Base-by-base conservation (phyloP, 2,113 vertebrate species). In the Antigone vipio region DNA sequence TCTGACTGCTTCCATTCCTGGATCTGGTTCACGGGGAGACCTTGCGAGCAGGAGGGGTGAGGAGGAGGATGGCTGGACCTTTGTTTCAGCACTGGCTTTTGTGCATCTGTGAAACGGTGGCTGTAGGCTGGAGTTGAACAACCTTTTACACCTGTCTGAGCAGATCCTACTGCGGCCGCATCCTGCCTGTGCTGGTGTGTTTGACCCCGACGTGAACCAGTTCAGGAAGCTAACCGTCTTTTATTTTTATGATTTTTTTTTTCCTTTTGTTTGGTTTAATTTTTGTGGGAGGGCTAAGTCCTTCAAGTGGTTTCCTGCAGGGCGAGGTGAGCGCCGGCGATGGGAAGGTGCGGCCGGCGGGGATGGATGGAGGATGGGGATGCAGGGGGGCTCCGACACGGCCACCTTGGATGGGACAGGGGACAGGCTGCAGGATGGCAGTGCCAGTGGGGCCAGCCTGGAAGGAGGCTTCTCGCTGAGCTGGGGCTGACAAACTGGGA, bases 291-390 rank as follows among this genome's bases (percentile, higher is more conserved):
- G 24, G 35, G 26, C 1, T 6, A 3, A 50, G 69, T 19, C 75
- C 68, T 69, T 52, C 49, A 40, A 52, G 81, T 52, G 62, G 62
- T 64, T 89, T 85, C 49, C 20, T 7, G 5, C 2, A 8, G 68
- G 86, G 52, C 0, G 12, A 66, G 66, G 85, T 9, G 38, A 79
- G 13, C 3, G 2, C 21, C 0, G 11, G 72, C 0, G 5, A 16
- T 18, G 55, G 60, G 60, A 47, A 73, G 56, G 27, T 38, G 68
- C 0, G 12, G 21, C 42, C n/a, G 83, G 40, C 6, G 4, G 26
- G 49, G 72, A 45, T 27, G 58, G 44, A 32, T 0, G 52, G 29
- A 45, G 34, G 38, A 15, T 1, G 20, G 27, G 55, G 63, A 11
- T 15, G 17, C 8, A 7, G 42, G 6, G 3, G 19, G 14, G 29